Conservation (phyloP, 1,140 invertebrate species). For the Tetraneura akinire region DNA sequence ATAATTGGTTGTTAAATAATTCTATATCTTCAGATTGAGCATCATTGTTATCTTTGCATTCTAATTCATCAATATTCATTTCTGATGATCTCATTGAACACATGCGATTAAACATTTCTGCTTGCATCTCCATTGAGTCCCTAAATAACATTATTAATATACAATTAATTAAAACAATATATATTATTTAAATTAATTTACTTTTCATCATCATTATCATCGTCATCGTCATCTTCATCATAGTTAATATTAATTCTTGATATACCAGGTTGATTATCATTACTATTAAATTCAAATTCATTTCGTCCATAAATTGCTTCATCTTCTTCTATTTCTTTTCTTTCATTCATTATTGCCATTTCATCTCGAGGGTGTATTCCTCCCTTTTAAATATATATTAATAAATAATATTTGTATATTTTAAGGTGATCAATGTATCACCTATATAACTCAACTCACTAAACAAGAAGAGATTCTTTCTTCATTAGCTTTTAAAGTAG, state of each 20-base stretch:
- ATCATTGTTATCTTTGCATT: neutral
- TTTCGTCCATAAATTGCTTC: constrained; percentile 28
- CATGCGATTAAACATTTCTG: constrained; percentile 46
- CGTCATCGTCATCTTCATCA: constrained; percentile 35
- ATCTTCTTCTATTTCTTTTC: constrained; percentile 34
- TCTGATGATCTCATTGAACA: constrained; percentile 41
- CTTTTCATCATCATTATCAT: constrained; percentile 33
- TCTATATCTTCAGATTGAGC: neutral
- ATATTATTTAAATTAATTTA: neutral
- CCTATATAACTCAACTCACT: neutral
- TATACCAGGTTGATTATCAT: constrained; percentile 30
- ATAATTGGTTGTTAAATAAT: constrained; percentile 19
- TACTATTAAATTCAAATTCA: constrained; percentile 43
- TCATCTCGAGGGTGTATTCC: constrained; percentile 38
- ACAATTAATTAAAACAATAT: neutral
- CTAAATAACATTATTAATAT: constrained; percentile 11
- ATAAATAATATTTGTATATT: neutral
- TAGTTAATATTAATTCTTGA: constrained; percentile 33
- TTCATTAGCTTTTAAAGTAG: constrained; percentile 31
- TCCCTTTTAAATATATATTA: constrained; percentile 9
- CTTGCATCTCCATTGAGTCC: constrained; percentile 18
- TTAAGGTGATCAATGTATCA: no score
- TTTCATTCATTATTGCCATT: constrained; percentile 19
- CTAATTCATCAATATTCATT: constrained; percentile 3
- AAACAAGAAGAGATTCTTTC: constrained; percentile 40